These are phyloP conservation scores for Ammospiza caudacuta DNA, from an alignment of 2,113 vertebrate species.

Conservation along the genomic window DNA sequence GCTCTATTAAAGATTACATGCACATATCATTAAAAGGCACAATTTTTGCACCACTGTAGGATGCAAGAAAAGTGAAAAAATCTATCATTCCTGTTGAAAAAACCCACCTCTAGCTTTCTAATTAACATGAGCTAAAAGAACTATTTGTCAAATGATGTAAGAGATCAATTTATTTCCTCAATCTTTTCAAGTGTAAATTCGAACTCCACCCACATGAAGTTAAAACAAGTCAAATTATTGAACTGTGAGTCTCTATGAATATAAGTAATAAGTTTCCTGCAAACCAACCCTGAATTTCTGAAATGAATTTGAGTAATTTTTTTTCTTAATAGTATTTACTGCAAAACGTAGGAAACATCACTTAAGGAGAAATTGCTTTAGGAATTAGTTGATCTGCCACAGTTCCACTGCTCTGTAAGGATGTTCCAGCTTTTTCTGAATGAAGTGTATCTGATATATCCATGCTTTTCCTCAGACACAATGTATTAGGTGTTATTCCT, in stretches of 20 bases:
- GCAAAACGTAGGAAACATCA: not conserved
- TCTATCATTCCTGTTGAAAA: not conserved
- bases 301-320: not conserved
- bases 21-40: not conserved
- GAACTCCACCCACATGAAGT: not conserved
- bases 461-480: not conserved
- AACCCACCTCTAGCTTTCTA: not conserved
- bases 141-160: not conserved
- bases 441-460: not conserved
- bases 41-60: not conserved
- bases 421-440: not conserved
- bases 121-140: not conserved
- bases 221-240: not conserved
- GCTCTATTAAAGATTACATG: not conserved
- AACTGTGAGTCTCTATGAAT: accelerated
- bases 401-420: not conserved
- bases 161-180: not conserved
- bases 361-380: not conserved
- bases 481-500: not conserved
- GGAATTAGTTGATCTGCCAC: not conserved
- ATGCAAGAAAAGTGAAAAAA: not conserved
- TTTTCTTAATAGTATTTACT: not conserved
- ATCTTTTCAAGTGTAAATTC: not conserved
- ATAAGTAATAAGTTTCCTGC: not conserved
- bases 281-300: not conserved